A percentile compares a stretch with the other conserved stretches of the same genome.
Conservation (phyloP, 2,113 vertebrate species). For the Aepyceros melampus region DNA sequence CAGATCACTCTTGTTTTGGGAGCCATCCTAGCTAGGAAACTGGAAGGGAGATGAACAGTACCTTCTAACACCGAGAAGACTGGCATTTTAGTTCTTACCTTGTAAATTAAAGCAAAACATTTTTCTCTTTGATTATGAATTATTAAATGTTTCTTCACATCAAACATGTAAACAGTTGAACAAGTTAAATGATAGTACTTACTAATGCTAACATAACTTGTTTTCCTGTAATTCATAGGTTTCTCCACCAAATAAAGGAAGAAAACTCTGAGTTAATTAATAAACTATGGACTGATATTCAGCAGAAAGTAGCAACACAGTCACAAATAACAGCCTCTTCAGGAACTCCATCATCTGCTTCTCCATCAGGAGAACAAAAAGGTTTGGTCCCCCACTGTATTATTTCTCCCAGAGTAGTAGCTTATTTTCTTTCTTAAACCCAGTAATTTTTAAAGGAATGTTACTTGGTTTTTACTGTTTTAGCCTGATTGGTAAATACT, state of each 20-base stretch:
- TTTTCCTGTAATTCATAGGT: constrained; percentile 42
- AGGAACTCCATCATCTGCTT: constrained; percentile 60
- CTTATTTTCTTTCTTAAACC: not conserved
- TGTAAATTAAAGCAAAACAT: not conserved
- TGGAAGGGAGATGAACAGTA: not conserved
- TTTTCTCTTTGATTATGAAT: constrained; percentile 20
- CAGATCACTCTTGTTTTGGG: not conserved
- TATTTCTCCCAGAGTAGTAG: not conserved
- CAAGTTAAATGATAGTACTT: not conserved
- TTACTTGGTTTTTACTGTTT: not conserved
- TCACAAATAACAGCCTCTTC: constrained; percentile 46
- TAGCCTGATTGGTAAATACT: constrained; percentile 35
- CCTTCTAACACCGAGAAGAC: not conserved
- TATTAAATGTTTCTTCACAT: not conserved
- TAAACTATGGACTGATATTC: constrained; percentile 68
- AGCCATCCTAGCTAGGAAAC: not conserved
- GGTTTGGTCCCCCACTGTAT: constrained; percentile 73
- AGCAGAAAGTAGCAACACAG: constrained; percentile 51
- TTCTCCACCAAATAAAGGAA: constrained; percentile 72
- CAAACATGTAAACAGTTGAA: not conserved
- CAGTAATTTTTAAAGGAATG: not conserved
- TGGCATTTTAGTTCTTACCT: not conserved
- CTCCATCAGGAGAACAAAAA: constrained; percentile 69
- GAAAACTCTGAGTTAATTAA: constrained; percentile 72
- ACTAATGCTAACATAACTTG: constrained; percentile 9